Conservation (phyloP, 2,888 invertebrate species). For the Rambutsinella grinnellia region DNA sequence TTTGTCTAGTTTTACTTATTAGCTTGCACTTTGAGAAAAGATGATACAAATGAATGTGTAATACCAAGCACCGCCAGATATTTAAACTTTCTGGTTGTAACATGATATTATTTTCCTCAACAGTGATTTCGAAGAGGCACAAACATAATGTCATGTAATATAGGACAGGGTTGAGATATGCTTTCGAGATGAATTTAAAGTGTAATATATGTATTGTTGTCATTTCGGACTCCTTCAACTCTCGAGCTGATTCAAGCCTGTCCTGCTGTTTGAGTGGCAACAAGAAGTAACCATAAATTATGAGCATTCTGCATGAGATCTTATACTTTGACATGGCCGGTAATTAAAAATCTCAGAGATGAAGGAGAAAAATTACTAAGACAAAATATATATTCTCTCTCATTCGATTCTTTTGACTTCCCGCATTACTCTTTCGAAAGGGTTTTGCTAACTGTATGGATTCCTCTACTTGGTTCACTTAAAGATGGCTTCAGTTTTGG, state of each 20-base stretch:
- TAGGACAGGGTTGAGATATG: conserved; percentile 13
- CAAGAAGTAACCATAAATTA: conserved; percentile 64
- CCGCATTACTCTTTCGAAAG: no score
- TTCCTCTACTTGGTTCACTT: no score
- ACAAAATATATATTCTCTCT: no score
- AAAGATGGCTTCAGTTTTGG: no score
- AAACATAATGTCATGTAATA: neutral
- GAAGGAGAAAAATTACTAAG: no score
- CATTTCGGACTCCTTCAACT: conserved; percentile 48
- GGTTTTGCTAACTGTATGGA: no score
- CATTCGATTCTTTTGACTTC: no score
- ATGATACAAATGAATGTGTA: conserved; percentile 26
- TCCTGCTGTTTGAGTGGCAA: conserved; percentile 65
- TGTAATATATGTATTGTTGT: conserved; percentile 48
- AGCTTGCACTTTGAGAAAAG: neutral
- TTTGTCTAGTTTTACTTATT: conserved; percentile 5
- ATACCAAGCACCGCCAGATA: neutral
- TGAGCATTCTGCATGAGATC: conserved; percentile 61
- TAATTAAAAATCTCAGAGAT: conserved; percentile 63
- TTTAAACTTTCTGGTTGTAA: neutral
- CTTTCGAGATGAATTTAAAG: conserved; percentile 25
- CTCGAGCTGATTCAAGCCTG: conserved; percentile 49
- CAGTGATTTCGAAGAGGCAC: conserved; percentile 30
- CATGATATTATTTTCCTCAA: neutral
- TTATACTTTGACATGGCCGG: conserved; percentile 57